Evolutionary conservation across 2,888 invertebrate species (phyloP).

Genomic region (Galerucella pusilla): DNA sequence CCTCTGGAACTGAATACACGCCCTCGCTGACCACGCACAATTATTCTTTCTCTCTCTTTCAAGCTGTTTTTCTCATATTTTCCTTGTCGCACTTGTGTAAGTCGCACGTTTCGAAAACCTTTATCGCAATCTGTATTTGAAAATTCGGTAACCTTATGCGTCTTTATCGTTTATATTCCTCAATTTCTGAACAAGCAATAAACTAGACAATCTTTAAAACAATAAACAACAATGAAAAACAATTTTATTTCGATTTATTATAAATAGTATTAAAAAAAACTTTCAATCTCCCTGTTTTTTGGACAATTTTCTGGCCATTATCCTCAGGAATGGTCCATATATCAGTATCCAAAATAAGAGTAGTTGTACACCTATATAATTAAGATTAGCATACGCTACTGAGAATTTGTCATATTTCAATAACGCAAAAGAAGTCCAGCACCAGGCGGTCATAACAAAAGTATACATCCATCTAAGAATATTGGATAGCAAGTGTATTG

Average conservation of each 20-base stretch:
- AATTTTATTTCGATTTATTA: background rate
- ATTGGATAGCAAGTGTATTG: conserved; percentile 67
- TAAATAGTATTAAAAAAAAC: background rate
- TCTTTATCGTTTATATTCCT: too few species aligned
- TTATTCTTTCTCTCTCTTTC: too few species aligned
- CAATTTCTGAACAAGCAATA: too few species aligned
- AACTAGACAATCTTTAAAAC: too few species aligned
- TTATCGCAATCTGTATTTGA: too few species aligned
- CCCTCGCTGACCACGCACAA: too few species aligned
- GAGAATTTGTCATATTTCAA: conserved; percentile 78
- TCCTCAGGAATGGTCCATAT: background rate
- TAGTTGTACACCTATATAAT: conserved; percentile 70
- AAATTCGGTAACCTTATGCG: too few species aligned
- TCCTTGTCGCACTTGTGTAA: too few species aligned
- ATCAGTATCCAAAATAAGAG: background rate
- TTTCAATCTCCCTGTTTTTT: background rate
- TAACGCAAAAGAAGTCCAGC: conserved; percentile 78
- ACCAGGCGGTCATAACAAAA: conserved; percentile 86
- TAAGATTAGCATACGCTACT: conserved; percentile 71
- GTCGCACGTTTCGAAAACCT: too few species aligned
- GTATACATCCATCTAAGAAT: conserved; percentile 77
- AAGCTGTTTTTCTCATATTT: too few species aligned
- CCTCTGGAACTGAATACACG: too few species aligned
- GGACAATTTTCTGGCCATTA: background rate
- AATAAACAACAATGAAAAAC: too few species aligned